Conservation (phyloP, 2,888 invertebrate genomes). For the Cremastinae sp. region DNA sequence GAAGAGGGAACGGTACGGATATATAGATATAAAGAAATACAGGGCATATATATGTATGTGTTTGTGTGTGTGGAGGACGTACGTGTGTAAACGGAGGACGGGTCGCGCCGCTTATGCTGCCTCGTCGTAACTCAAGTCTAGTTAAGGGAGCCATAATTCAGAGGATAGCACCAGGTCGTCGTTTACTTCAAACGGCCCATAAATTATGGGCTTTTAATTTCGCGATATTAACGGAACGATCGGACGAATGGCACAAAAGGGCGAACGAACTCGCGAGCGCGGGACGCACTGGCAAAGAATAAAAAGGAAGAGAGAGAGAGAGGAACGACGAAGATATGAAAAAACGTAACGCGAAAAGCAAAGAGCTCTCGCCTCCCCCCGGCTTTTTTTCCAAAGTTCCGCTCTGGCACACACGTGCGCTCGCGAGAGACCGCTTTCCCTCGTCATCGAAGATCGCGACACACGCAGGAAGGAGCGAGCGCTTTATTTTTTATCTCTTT, state of each 20-base stretch:
- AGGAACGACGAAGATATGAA: constrained; percentile 30
- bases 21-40: constrained; percentile 63
- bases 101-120: constrained; percentile 68
- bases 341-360: constrained; percentile 45
- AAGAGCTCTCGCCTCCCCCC: constrained; percentile 30
- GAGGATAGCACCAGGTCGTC: constrained; percentile 78
- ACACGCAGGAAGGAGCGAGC: constrained; percentile 7
- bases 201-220: constrained; percentile 79
- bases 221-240: constrained; percentile 78
- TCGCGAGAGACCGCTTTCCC: constrained; percentile 7
- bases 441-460: neutral
- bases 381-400: constrained; percentile 25
- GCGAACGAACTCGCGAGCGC: constrained; percentile 48
- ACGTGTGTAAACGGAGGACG: constrained; percentile 67
- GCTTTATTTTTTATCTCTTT: constrained; percentile 2
- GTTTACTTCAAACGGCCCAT: constrained; percentile 78
- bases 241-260: constrained; percentile 63
- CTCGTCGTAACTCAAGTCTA: constrained; percentile 80
- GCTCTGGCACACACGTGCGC: constrained; percentile 20
- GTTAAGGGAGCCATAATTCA: constrained; percentile 80
- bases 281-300: too few species aligned
- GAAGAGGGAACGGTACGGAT: constrained; percentile 15
- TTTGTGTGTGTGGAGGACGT: constrained; percentile 8
- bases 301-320: constrained; percentile 14
- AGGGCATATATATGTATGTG: constrained; percentile 30